A percentile compares a stretch with the other conserved stretches of the same genome.
phyloP scores from a whole-genome alignment of 2,888 invertebrate species.

The Acanthococcus lagerstroemiae region DNA sequence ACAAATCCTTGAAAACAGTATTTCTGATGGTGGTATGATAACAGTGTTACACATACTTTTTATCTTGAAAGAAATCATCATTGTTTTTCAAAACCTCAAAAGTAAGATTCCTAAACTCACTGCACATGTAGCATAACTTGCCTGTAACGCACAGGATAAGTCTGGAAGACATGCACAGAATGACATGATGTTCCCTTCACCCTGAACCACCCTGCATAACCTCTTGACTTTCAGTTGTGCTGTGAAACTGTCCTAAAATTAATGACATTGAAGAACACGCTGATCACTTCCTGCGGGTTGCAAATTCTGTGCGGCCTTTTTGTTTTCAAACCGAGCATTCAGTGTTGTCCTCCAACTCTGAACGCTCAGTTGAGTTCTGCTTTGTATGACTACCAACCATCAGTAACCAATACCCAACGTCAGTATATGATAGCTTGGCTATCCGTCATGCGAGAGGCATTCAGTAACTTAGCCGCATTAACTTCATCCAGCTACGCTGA shows the following conservation, averaged over 20 bases:
- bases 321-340: constrained; percentile 49
- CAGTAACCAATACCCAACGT: constrained; percentile 64
- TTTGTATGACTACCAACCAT: constrained; percentile 73
- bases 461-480: constrained; percentile 58
- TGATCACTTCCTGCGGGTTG: constrained; percentile 70
- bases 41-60: constrained; percentile 66
- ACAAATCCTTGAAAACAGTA: constrained; percentile 53
- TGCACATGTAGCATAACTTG: too few relatives aligned
- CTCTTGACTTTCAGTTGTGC: constrained; percentile 48
- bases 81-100: constrained; percentile 68
- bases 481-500: too few relatives aligned
- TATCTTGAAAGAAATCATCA: constrained; percentile 62
- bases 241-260: constrained; percentile 73
- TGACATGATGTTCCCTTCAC: neutral
- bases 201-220: too few relatives aligned
- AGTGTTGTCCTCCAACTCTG: constrained; percentile 49
- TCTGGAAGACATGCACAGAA: neutral
- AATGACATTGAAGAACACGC: constrained; percentile 75
- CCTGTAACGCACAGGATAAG: too few relatives aligned
- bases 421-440: constrained; percentile 76
- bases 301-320: constrained; percentile 74
- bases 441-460: constrained; percentile 71
- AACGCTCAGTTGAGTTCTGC: constrained; percentile 71
- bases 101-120: constrained; percentile 43
- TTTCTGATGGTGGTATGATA: constrained; percentile 50